Base-by-base conservation (phyloP, 2,888 invertebrate genomes). In the Mythimna pallens region DNA sequence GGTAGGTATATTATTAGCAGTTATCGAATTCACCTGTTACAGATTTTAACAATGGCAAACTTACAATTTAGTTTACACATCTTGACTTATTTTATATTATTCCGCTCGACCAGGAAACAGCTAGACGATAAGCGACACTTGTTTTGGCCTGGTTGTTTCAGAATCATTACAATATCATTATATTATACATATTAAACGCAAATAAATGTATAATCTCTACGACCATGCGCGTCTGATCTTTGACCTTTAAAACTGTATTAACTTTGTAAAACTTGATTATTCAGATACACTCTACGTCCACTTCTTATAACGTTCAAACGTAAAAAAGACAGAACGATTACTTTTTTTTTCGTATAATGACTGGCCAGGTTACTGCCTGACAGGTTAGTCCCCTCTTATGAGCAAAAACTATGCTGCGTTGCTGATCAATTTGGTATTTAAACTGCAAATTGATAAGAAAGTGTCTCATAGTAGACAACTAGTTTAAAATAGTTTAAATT, bases 171-270 rank as follows among this genome's bases (percentile, higher is more conserved):
- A 43, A 43, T 14, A 43, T 43, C 14, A 43, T 20, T 47, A 25
- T 17, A 65, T 63, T 36, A 55, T 58, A 78, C 54, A 63, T 59
- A 68, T 71, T 61, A 20, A 55, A 71, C 47, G 34, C 12, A 69
- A 36, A 71, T 54, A 63, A 10, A 59, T 64, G 36, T 68, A 54
- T 64, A 70, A 62, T 78, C 72, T 69, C 43, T 14, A 50, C 6
- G 66, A 17, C 47, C 52, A 55, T 30, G 67, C 58, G 36, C 17
- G 68, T 57, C n/a, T 73, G 69, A 57, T 54, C 79, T 57, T 14
- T 78, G 73, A 67, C 82, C 83, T 79, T 69, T 73, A 9, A 54
- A 67, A 61, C 64, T 22, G 22, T 58, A 34, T 70, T 67, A 40
- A 54, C 52, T 65, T 69, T 43, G 55, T 68, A 52, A 55, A 65